These are phyloP conservation scores for Rachycentron canadum DNA, from an alignment of 2,797 vertebrate species.

Conservation along the genomic window DNA sequence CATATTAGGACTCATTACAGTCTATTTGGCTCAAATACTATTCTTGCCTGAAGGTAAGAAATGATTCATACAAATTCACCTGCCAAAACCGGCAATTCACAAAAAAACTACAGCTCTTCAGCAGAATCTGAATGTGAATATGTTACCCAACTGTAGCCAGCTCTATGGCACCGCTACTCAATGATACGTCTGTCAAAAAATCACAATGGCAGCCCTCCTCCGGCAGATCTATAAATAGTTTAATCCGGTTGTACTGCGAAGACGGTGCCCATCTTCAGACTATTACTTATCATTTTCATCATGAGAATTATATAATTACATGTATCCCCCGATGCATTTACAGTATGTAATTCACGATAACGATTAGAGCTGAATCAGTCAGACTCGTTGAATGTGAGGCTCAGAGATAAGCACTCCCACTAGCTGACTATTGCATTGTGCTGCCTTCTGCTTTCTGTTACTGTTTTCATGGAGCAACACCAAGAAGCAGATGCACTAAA, in stretches of 20 bases:
- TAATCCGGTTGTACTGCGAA: conserved; percentile 50
- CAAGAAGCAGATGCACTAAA: conserved; percentile 19
- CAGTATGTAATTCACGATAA: conserved; percentile 56
- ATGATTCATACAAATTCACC: conserved; percentile 25
- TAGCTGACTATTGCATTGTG: conserved; percentile 46
- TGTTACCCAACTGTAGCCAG: conserved; percentile 54
- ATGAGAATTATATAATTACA: conserved; percentile 49
- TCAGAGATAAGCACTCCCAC: conserved; percentile 58
- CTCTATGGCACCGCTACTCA: conserved; percentile 39
- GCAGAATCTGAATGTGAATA: conserved; percentile 43
- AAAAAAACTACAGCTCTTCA: conserved; percentile 41
- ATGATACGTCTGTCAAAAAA: conserved; percentile 47
- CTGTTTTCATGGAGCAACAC: conserved; percentile 45
- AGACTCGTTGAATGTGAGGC: conserved; percentile 44
- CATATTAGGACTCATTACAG: conserved; percentile 39
- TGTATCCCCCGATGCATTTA: conserved; percentile 51
- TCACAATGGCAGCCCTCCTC: conserved; percentile 2
- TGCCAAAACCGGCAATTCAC: conserved; percentile 20
- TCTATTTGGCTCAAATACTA: conserved; percentile 47
- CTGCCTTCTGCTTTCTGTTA: conserved; percentile 37
- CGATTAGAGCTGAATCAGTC: conserved; percentile 63
- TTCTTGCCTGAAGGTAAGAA: conserved; percentile 39
- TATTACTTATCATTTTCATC: conserved; percentile 38
- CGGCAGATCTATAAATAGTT: conserved; percentile 57
- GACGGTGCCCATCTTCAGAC: conserved; percentile 39